Evolutionary conservation across 1,140 invertebrate genomes (phyloP).

Genomic region (Glomeris maerens): DNA sequence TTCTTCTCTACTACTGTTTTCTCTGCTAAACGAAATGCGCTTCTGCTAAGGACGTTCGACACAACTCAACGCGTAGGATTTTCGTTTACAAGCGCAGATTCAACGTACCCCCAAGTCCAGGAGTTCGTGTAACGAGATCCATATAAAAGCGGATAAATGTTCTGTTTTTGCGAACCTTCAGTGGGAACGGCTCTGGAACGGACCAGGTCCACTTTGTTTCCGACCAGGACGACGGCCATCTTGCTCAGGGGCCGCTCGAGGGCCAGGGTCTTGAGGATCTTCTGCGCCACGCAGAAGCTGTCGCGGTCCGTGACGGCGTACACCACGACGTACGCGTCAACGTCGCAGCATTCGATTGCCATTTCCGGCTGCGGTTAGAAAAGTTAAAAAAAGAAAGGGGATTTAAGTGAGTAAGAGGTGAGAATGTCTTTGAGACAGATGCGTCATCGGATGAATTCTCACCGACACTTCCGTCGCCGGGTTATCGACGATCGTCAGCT

Average conservation of each 20-base stretch:
- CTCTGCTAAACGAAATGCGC: too few relatives aligned
- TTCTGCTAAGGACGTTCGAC: too few relatives aligned
- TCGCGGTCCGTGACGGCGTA: conserved; percentile 83
- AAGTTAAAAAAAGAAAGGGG: conserved; percentile 12
- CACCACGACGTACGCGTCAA: conserved; percentile 74
- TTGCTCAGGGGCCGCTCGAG: conserved; percentile 57
- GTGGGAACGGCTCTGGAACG: conserved; percentile 71
- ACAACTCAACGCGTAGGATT: too few relatives aligned
- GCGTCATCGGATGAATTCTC: too few relatives aligned
- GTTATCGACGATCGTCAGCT: conserved; percentile 60
- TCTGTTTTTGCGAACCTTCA: conserved; percentile 52
- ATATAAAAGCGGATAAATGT: too few relatives aligned
- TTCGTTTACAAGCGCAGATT: too few relatives aligned
- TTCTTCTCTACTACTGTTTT: too few relatives aligned
- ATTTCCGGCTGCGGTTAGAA: conserved; percentile 57
- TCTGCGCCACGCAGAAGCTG: conserved; percentile 66
- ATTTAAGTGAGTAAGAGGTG: not conserved
- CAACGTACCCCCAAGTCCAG: too few relatives aligned
- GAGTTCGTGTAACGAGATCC: too few relatives aligned
- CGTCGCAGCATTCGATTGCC: conserved; percentile 44
- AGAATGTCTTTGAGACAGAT: not conserved
- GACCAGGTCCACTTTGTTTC: conserved; percentile 89
- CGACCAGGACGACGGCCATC: conserved; percentile 71
- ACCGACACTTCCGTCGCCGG: conserved; percentile 39
- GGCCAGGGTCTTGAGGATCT: conserved; percentile 48